Base-by-base conservation (phyloP, 1,140 invertebrate genomes). In the Drosophila parvula region DNA sequence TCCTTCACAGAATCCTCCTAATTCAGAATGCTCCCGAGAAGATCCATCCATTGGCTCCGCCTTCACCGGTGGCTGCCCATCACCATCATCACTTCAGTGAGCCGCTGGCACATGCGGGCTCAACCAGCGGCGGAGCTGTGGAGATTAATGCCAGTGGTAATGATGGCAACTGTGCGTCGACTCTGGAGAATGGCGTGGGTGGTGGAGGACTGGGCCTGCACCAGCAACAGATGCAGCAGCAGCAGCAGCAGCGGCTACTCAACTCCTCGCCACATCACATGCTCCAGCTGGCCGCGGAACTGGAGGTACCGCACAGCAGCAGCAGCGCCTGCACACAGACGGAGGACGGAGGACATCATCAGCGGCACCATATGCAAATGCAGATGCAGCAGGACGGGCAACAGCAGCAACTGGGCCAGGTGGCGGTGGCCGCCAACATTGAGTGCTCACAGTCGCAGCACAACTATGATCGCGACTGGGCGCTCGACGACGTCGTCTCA, bases 1-100 rank as follows among this genome's bases (percentile, higher is more conserved):
- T 65, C 67, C 56, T 55, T 93, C 93, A 55, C 86, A 96, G 96
- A 91, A 97, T 98, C 75, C 96, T 98, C 67, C 94, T 97, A 58
- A 97, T 98, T 79, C 97, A 98, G 94, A 98, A 97, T 92, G 96
- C 96, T 43, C 96, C 96, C 0, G 96, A 97, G 90, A 97, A 97
- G 93, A 92, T 88, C 79, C 93, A 92, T 90, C 93, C 93, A 0
- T n/a, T 88, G 63, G 59, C 68, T 69, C 94, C 94, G 32, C 94
- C 94, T 40, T 92, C 95, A 3, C 91, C 90, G 6, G 81, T 90
- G 11, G 82, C 75, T 3, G 57, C 77, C 18, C 71, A 77, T 38
- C 78, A 91, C 51, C 74, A 86, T 55, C 74, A 86, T 68, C 81
- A 79, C 36, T 81, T 79, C 53, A 81, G 65, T 38, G 81, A 89